Evolutionary conservation across 2,797 vertebrate genomes (phyloP).

Genomic region (Carapus acus): DNA sequence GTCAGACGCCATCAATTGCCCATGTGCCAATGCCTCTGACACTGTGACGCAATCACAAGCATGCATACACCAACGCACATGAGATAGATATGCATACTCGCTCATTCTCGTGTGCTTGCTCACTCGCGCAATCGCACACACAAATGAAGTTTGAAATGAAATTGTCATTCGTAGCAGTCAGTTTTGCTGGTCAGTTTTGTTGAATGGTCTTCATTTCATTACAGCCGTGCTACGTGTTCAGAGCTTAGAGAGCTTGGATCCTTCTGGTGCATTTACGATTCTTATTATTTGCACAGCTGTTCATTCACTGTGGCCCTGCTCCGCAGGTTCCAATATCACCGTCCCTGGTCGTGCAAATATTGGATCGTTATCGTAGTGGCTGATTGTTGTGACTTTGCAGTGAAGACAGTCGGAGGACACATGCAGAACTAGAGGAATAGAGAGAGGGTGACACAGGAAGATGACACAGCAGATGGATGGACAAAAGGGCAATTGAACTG

Average conservation of each 20-base stretch:
- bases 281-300: slow-evolving; percentile 61
- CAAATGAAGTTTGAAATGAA: slow-evolving; percentile 49
- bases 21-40: background rate
- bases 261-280: slow-evolving; percentile 57
- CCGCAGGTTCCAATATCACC: slow-evolving; percentile 45
- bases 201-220: slow-evolving; percentile 59
- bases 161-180: slow-evolving; percentile 52
- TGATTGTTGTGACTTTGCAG: slow-evolving; percentile 46
- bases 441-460: slow-evolving; percentile 1
- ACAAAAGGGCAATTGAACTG: too few relatives aligned
- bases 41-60: background rate
- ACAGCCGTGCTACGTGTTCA: slow-evolving; percentile 58
- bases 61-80: slow-evolving; percentile 4
- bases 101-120: background rate
- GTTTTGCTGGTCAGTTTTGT: slow-evolving; percentile 52
- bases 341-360: too few relatives aligned
- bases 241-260: slow-evolving; percentile 53
- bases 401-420: slow-evolving; percentile 16
- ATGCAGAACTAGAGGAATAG: background rate
- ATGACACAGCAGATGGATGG: background rate
- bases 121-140: slow-evolving; percentile 26
- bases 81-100: slow-evolving; percentile 10
- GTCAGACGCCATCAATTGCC: slow-evolving; percentile 6
- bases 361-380: slow-evolving; percentile 45
- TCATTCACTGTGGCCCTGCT: slow-evolving; percentile 48